These are phyloP conservation scores for Gouania willdenowi DNA, from an alignment of 2,797 vertebrate genomes.

Conservation along the genomic window DNA sequence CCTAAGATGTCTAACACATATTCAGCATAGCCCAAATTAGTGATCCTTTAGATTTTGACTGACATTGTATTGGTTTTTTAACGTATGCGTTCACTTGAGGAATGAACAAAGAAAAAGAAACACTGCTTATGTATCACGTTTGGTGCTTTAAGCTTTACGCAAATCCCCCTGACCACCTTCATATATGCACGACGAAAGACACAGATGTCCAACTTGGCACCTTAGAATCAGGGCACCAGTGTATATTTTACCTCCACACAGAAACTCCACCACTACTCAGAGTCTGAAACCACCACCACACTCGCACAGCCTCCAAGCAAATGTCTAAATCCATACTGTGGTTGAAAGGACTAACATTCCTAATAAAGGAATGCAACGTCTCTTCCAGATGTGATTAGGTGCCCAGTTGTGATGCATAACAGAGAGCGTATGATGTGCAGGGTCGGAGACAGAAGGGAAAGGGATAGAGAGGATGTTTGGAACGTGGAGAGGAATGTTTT, in stretches of 20 bases:
- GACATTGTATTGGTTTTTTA: constrained; percentile 6
- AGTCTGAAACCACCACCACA: constrained; percentile 37
- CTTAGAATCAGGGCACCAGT: constrained; percentile 26
- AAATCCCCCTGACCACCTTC: constrained; percentile 20
- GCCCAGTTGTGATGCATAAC: constrained; percentile 46
- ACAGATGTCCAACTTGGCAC: constrained; percentile 19
- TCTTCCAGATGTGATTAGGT: constrained; percentile 59
- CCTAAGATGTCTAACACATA: not conserved
- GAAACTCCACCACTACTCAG: constrained; percentile 20
- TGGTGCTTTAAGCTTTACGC: constrained; percentile 2
- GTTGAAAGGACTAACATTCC: constrained; percentile 49
- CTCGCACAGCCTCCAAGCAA: constrained; percentile 20
- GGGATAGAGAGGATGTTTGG: not conserved
- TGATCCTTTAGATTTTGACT: not conserved
- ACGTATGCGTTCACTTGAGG: constrained; percentile 5
- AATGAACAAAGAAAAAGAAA: not conserved
- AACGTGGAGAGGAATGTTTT: too few relatives aligned
- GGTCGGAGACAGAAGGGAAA: constrained; percentile 40
- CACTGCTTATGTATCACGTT: not conserved
- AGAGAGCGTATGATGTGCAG: constrained; percentile 44
- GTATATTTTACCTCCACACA: constrained; percentile 49
- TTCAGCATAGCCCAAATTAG: constrained; percentile 5
- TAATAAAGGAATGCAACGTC: constrained; percentile 47
- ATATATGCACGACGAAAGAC: constrained; percentile 49
- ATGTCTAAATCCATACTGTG: constrained; percentile 39